Evolutionary conservation across 2,113 vertebrate species (phyloP).

Genomic region (Canis aureus): DNA sequence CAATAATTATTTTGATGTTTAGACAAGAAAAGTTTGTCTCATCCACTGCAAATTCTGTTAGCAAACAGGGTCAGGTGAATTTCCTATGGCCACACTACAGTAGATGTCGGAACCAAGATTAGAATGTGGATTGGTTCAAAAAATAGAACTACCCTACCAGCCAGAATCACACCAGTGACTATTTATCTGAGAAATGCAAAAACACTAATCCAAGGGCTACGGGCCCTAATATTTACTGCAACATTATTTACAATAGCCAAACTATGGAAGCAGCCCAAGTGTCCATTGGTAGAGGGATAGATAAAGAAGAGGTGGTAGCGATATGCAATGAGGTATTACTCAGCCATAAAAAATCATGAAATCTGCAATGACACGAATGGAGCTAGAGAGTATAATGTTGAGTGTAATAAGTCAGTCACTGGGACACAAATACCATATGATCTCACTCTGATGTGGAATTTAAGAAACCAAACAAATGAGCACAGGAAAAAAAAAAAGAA

Average conservation of each 20-base stretch:
- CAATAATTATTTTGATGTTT: slow-evolving; percentile 16
- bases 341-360: not conserved
- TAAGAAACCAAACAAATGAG: not conserved
- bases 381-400: not conserved
- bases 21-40: slow-evolving; percentile 29
- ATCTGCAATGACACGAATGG: not conserved
- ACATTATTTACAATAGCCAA: not conserved
- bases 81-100: not conserved
- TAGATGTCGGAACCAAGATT: not conserved
- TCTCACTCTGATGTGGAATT: not conserved
- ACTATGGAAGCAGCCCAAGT: not conserved
- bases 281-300: not conserved
- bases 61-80: not conserved
- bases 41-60: slow-evolving; percentile 30
- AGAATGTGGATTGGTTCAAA: not conserved
- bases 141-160: not conserved
- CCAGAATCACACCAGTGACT: not conserved
- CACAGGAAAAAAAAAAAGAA: not conserved
- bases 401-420: not conserved
- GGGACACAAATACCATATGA: not conserved
- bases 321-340: not conserved
- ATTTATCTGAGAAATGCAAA: not conserved
- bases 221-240: not conserved
- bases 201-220: not conserved
- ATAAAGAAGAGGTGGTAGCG: not conserved